Evolutionary conservation across 2,888 invertebrate species (phyloP).

Genomic region (Sabellastarte sp.): DNA sequence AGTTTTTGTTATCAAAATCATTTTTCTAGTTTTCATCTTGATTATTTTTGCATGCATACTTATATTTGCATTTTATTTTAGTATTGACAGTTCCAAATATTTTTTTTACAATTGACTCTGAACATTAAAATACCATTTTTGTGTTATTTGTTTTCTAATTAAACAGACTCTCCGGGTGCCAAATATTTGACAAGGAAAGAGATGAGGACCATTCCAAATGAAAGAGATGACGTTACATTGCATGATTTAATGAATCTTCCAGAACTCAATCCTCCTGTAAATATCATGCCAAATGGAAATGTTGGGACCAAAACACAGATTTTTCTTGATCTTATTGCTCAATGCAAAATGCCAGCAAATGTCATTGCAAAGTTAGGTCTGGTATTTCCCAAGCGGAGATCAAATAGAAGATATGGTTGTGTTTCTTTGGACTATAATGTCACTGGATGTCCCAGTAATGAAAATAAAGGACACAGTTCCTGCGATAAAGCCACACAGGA

Average conservation of each 20-base stretch:
- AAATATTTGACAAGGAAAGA: constrained; percentile 43
- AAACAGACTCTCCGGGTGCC: background rate
- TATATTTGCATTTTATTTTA: too few species aligned
- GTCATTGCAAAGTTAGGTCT: constrained; percentile 61
- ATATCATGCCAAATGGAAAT: constrained; percentile 63
- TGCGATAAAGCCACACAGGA: too few species aligned
- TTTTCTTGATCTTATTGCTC: constrained; percentile 61
- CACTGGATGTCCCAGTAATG: too few species aligned
- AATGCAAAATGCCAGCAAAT: constrained; percentile 60
- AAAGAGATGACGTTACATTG: constrained; percentile 44
- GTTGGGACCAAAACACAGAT: constrained; percentile 63
- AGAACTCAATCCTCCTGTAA: constrained; percentile 53
- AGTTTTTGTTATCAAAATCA: too few species aligned
- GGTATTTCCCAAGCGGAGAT: constrained; percentile 48
- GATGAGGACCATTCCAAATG: constrained; percentile 36
- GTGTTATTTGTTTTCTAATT: background rate
- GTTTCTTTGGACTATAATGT: constrained; percentile 61
- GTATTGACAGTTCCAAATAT: too few species aligned
- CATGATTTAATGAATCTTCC: constrained; percentile 44
- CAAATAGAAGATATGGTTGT: constrained; percentile 58
- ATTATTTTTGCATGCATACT: too few species aligned
- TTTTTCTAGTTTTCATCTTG: too few species aligned
- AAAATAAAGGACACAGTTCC: too few species aligned
- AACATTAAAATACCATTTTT: too few species aligned
- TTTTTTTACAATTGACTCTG: too few species aligned